phyloP scores from a whole-genome alignment of 2,797 vertebrate genomes.

The Botia kubotai region DNA sequence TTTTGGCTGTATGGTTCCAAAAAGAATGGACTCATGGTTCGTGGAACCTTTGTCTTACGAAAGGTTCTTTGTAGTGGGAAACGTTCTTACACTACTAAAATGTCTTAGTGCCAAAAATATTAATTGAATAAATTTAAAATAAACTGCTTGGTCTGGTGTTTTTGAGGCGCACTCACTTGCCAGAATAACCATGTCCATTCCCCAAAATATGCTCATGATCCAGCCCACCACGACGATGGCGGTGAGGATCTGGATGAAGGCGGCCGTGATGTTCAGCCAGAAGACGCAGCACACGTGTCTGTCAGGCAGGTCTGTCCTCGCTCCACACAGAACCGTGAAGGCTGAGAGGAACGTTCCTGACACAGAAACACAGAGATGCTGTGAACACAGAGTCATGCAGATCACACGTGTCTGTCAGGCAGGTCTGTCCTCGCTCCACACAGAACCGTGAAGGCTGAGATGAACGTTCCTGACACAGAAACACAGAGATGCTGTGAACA shows the following conservation, averaged over 20 bases:
- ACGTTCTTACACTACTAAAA: too few relatives aligned
- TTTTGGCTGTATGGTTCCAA: too few relatives aligned
- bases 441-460: slow-evolving; percentile 94
- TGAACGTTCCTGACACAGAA: slow-evolving; percentile 85
- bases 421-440: slow-evolving; percentile 93
- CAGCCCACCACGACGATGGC: slow-evolving; percentile 98
- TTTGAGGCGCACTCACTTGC: slow-evolving; percentile 86
- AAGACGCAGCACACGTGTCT: slow-evolving; percentile 94
- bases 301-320: slow-evolving; percentile 90
- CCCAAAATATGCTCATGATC: slow-evolving; percentile 99
- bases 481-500: slow-evolving; percentile 23
- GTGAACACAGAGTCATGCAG: background rate
- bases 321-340: slow-evolving; percentile 94
- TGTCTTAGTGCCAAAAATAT: too few relatives aligned
- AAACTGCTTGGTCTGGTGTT: background rate
- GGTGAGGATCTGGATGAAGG: slow-evolving; percentile 94
- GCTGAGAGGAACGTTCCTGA: slow-evolving; percentile 94
- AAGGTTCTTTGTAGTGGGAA: too few relatives aligned
- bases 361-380: slow-evolving; percentile 38
- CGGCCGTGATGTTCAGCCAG: slow-evolving; percentile 95
- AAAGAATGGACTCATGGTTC: too few relatives aligned
- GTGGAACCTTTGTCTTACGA: too few relatives aligned
- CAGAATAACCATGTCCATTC: slow-evolving; percentile 99
- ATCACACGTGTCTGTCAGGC: slow-evolving; percentile 87
- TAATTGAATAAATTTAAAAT: background rate